Conservation (phyloP, 2,113 vertebrate species). For the Phyllostomus hastatus region DNA sequence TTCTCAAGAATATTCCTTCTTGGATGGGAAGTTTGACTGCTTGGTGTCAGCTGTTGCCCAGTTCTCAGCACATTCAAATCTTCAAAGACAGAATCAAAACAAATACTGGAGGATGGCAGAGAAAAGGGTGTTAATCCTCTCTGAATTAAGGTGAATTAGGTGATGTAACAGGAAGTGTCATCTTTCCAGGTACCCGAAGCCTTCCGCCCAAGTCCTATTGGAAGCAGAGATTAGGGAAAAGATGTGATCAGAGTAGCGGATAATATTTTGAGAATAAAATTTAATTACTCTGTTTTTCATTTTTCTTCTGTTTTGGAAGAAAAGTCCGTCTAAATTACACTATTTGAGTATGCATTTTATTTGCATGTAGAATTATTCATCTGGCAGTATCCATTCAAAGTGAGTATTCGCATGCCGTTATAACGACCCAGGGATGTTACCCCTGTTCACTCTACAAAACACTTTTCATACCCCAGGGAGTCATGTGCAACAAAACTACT, state of each 20-base stretch:
- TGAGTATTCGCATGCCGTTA: neutral
- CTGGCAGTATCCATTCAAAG: neutral
- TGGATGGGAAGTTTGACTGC: neutral
- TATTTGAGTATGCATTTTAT: neutral
- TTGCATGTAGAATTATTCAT: neutral
- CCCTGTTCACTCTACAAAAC: neutral
- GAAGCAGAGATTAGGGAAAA: neutral
- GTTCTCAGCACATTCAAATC: neutral
- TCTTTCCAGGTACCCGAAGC: neutral
- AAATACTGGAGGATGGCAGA: neutral
- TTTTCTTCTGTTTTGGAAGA: neutral
- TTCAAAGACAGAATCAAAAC: conserved; percentile 19
- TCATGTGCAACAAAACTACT: neutral
- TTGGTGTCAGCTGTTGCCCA: conserved; percentile 4
- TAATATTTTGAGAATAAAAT: neutral
- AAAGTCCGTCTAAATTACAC: neutral
- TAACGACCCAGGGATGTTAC: neutral
- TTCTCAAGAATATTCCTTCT: neutral
- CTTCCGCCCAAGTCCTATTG: neutral
- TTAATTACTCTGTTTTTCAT: neutral
- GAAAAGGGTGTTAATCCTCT: neutral
- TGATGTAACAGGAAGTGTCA: neutral
- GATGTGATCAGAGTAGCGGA: neutral
- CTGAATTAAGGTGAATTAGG: neutral
- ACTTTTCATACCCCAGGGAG: neutral